Conservation (phyloP, 1,140 invertebrate species). For the Aradophagus sp. region DNA sequence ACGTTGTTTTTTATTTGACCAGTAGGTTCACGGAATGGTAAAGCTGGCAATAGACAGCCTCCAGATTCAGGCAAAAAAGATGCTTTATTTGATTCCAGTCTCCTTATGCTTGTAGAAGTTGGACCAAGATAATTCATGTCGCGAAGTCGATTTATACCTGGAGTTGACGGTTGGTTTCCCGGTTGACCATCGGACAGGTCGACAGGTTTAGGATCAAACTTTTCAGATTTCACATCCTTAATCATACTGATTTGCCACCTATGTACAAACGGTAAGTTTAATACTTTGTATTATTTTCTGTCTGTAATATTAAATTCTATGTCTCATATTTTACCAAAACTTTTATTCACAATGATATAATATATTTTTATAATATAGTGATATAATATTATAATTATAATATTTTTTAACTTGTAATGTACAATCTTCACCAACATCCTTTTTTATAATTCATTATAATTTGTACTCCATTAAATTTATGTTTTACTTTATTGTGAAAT, state of each 20-base stretch:
- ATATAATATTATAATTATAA: too few species aligned
- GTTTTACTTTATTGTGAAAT: too few species aligned
- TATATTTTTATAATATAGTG: too few species aligned
- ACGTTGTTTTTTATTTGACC: constrained; percentile 37
- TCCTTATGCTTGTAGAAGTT: constrained; percentile 63
- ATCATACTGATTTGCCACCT: constrained; percentile 67
- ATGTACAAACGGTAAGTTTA: too few species aligned
- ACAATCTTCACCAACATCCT: too few species aligned
- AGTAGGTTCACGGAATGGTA: constrained; percentile 35
- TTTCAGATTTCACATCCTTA: constrained; percentile 52
- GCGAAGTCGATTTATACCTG: constrained; percentile 44
- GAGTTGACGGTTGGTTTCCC: constrained; percentile 39
- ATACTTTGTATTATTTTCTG: too few species aligned
- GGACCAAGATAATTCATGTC: constrained; percentile 62
- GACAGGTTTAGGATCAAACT: constrained; percentile 23
- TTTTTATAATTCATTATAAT: too few species aligned
- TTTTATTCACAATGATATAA: too few species aligned
- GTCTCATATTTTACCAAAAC: too few species aligned
- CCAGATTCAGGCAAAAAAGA: constrained; percentile 44
- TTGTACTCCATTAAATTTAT: too few species aligned
- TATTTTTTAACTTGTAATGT: too few species aligned
- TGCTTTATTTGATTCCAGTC: constrained; percentile 60
- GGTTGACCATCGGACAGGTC: constrained; percentile 33
- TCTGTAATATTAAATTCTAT: too few species aligned
- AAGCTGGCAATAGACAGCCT: constrained; percentile 43